phyloP scores from a whole-genome alignment of 2,113 vertebrate species.

The Ptilonorhynchus violaceus region DNA sequence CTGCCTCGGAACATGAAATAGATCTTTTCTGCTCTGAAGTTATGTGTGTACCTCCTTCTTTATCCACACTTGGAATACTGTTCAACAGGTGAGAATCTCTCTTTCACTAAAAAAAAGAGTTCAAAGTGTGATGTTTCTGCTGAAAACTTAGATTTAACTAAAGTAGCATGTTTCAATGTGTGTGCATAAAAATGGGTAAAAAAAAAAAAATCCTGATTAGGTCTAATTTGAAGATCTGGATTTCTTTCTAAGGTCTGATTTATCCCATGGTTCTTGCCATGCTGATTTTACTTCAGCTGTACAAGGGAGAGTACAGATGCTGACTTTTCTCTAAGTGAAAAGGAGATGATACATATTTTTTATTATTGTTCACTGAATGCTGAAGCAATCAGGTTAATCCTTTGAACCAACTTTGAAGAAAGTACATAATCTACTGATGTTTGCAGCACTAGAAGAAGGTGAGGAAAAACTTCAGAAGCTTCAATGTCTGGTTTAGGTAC shows the following conservation, averaged over 20 bases:
- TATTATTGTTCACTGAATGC: not conserved
- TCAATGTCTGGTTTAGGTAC: not conserved
- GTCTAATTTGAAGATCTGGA: not conserved
- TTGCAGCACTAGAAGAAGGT: not conserved
- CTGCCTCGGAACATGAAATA: not conserved
- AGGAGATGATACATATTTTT: not conserved
- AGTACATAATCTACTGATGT: not conserved
- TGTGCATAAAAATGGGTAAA: not conserved
- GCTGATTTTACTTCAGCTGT: not conserved
- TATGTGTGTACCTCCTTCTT: not conserved
- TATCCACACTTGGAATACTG: not conserved
- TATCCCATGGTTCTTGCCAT: not conserved
- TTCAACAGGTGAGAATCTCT: not conserved
- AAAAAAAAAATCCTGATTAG: not conserved
- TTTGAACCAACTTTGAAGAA: not conserved
- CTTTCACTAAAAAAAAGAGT: not conserved
- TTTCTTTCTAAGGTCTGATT: not conserved
- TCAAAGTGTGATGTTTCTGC: not conserved
- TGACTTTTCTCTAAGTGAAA: not conserved
- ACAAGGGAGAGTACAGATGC: not conserved
- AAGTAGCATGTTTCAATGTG: not conserved
- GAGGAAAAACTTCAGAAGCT: not conserved
- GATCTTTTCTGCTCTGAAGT: not conserved
- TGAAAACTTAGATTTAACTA: not conserved
- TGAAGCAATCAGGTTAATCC: not conserved